phyloP scores from a whole-genome alignment of 2,888 invertebrate species.

The Xestia rhomboidea region DNA sequence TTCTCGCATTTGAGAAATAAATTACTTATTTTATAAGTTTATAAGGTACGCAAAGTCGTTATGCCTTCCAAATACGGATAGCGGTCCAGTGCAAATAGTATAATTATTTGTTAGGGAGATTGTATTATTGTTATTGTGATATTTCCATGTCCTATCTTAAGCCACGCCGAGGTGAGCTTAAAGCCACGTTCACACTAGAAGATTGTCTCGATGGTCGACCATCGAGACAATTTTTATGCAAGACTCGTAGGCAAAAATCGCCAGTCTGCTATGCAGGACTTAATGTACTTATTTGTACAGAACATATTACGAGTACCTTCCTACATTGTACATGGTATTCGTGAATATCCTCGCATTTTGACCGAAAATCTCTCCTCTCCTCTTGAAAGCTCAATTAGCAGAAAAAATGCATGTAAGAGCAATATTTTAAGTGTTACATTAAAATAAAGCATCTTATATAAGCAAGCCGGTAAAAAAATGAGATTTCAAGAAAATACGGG shows the following conservation, averaged over 20 bases:
- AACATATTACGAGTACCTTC: not conserved
- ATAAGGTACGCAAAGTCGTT: constrained; percentile 26
- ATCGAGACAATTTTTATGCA: not conserved
- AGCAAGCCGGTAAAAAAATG: not conserved
- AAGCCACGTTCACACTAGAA: constrained; percentile 2
- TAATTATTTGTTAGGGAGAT: constrained; percentile 41
- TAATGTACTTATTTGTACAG: not conserved
- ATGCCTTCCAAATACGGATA: constrained; percentile 44
- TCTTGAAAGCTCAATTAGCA: not conserved
- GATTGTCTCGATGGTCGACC: not conserved
- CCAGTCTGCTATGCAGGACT: not conserved
- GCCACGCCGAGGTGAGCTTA: constrained; percentile 9
- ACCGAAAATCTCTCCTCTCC: constrained; percentile 2
- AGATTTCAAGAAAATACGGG: not conserved
- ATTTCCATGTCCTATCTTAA: constrained; percentile 41
- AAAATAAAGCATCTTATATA: constrained; percentile 15
- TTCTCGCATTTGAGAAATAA: constrained; percentile 48
- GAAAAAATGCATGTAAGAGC: not conserved
- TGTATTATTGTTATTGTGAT: constrained; percentile 29
- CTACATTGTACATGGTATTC: not conserved
- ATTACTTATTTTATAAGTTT: constrained; percentile 47
- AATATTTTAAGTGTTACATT: not conserved
- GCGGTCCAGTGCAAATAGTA: constrained; percentile 23
- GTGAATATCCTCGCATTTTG: not conserved
- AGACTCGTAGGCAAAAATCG: not conserved